Evolutionary conservation across 1,140 invertebrate species (phyloP).

Genomic region (Saccostrea glomerata): DNA sequence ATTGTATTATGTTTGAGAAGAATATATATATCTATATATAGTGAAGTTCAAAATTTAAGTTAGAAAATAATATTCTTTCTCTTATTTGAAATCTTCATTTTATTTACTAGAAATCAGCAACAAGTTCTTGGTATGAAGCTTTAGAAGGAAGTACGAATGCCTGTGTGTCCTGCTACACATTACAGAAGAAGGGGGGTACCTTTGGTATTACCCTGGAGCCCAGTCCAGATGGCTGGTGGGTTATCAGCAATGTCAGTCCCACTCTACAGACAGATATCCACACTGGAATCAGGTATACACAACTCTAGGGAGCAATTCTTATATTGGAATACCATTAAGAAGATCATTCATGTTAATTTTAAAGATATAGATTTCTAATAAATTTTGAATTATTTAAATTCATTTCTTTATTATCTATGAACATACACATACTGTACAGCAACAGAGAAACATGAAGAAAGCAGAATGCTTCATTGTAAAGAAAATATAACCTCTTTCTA

Average conservation of each 20-base stretch:
- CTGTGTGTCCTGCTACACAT: conserved; percentile 13
- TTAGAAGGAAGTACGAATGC: not conserved
- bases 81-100: not conserved
- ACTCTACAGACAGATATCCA: not conserved
- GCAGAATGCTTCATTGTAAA: too few relatives aligned
- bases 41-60: too few relatives aligned
- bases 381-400: too few relatives aligned
- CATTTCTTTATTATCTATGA: too few relatives aligned
- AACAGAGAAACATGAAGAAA: too few relatives aligned
- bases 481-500: too few relatives aligned
- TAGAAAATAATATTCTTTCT: not conserved
- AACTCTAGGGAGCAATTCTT: not conserved
- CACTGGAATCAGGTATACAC: not conserved
- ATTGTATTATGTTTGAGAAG: too few relatives aligned
- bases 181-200: conserved; percentile 16
- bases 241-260: not conserved
- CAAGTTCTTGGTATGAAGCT: conserved; percentile 7
- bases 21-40: too few relatives aligned
- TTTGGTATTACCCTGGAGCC: conserved; percentile 18
- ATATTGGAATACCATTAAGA: not conserved
- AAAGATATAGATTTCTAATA: too few relatives aligned
- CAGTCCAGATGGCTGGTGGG: not conserved
- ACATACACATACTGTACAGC: too few relatives aligned
- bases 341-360: too few relatives aligned
- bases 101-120: not conserved